Conservation (phyloP, 2,113 vertebrate species). For the Trogon surrucura region DNA sequence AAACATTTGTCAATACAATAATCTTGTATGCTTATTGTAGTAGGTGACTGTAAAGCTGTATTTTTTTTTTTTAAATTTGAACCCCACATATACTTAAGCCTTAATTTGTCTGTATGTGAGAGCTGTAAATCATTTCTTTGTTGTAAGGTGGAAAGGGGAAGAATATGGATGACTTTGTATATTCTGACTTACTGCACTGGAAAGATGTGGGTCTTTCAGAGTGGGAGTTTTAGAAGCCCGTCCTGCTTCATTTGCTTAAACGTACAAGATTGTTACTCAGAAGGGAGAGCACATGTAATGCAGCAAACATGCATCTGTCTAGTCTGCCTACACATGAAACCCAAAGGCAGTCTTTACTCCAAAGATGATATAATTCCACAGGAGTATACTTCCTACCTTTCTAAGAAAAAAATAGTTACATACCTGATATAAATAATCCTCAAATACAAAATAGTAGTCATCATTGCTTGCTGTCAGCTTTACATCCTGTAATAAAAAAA, state of each 20-base stretch:
- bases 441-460: slow-evolving; percentile 99
- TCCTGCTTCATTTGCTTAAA: background rate
- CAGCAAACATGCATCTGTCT: background rate
- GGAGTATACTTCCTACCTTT: background rate
- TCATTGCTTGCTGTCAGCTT: slow-evolving; percentile 98
- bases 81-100: background rate
- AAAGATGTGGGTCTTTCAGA: background rate
- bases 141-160: background rate
- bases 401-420: slow-evolving; percentile 16
- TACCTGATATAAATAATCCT: slow-evolving; percentile 99
- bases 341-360: background rate
- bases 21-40: background rate
- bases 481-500: slow-evolving; percentile 85
- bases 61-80: background rate
- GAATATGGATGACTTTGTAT: background rate
- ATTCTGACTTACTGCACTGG: background rate
- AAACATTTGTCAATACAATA: background rate
- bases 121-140: background rate
- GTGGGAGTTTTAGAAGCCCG: background rate
- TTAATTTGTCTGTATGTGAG: background rate
- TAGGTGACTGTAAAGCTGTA: background rate
- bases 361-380: background rate
- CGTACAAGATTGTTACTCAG: background rate
- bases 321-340: background rate
- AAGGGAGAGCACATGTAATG: background rate